Evolutionary conservation across 1,140 invertebrate genomes (phyloP).

Genomic region (Micrasema longulum): DNA sequence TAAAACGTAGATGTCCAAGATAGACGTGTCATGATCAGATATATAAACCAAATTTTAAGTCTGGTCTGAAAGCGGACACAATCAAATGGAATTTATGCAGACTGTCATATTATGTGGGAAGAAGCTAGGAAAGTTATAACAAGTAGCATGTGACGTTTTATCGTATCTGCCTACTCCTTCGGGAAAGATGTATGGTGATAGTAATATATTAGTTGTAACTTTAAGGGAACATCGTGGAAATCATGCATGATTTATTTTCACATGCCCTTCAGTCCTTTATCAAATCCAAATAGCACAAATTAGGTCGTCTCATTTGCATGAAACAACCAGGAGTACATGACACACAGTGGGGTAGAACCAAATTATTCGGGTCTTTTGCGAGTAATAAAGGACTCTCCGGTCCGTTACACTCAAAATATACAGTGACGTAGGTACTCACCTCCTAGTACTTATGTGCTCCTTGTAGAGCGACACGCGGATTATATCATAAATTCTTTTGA

Average conservation of each 20-base stretch:
- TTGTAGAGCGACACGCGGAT: conserved; percentile 34
- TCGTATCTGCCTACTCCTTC: not conserved
- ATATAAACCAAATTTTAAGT: no score
- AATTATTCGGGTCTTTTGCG: conserved; percentile 38
- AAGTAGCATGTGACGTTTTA: not conserved
- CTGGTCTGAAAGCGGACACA: no score
- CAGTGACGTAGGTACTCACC: not conserved
- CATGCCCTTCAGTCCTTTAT: not conserved
- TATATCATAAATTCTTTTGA: conserved; percentile 54
- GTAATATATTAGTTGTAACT: not conserved
- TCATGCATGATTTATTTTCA: not conserved
- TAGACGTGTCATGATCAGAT: no score
- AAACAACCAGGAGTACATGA: conserved; percentile 24
- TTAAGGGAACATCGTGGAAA: not conserved
- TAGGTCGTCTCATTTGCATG: conserved; percentile 34
- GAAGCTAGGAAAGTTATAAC: no score
- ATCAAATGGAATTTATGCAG: no score
- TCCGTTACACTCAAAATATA: conserved; percentile 33
- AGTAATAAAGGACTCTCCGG: conserved; percentile 38
- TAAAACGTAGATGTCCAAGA: no score
- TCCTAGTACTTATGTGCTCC: not conserved
- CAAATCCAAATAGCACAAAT: conserved; percentile 7
- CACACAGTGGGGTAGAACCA: conserved; percentile 18
- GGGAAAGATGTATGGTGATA: not conserved
- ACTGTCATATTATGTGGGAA: no score